Conservation (phyloP, 2,888 invertebrate species). For the Anoplius nigerrimus region DNA sequence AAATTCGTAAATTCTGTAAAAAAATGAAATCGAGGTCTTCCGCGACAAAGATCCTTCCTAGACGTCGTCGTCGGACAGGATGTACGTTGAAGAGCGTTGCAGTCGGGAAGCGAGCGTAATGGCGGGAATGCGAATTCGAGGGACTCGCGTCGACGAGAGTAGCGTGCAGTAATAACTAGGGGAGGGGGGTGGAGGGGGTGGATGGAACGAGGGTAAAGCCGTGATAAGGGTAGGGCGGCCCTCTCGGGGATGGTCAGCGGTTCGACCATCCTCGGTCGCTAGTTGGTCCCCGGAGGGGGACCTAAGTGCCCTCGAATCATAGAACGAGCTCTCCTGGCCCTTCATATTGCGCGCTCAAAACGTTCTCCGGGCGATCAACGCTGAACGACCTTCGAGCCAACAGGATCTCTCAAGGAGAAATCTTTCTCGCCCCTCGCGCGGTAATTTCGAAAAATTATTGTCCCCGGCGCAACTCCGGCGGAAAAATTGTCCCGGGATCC, state of each 20-base stretch:
- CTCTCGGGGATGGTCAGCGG: conserved; percentile 21
- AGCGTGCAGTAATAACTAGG: conserved; percentile 16
- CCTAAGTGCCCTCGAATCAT: conserved; percentile 36
- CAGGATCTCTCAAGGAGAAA: neutral
- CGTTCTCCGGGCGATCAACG: neutral
- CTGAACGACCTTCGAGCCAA: neutral
- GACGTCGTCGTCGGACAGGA: too few species aligned
- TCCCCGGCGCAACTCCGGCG: neutral
- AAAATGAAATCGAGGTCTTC: too few species aligned
- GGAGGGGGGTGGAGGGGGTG: too few species aligned
- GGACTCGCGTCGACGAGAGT: neutral
- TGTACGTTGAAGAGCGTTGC: too few species aligned
- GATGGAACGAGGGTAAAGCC: conserved; percentile 14
- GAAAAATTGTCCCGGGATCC: too few species aligned
- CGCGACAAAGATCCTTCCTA: too few species aligned
- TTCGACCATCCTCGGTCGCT: conserved; percentile 28
- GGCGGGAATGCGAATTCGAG: neutral
- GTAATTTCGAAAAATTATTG: neutral
- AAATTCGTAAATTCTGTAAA: too few species aligned
- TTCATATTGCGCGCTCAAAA: neutral
- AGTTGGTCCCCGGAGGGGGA: conserved; percentile 28
- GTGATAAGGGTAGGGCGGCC: conserved; percentile 23
- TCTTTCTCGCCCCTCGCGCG: neutral
- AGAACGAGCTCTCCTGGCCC: neutral
- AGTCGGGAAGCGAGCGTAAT: neutral